Evolutionary conservation across 2,888 invertebrate genomes (phyloP).

Genomic region (Orchesella flavescens): DNA sequence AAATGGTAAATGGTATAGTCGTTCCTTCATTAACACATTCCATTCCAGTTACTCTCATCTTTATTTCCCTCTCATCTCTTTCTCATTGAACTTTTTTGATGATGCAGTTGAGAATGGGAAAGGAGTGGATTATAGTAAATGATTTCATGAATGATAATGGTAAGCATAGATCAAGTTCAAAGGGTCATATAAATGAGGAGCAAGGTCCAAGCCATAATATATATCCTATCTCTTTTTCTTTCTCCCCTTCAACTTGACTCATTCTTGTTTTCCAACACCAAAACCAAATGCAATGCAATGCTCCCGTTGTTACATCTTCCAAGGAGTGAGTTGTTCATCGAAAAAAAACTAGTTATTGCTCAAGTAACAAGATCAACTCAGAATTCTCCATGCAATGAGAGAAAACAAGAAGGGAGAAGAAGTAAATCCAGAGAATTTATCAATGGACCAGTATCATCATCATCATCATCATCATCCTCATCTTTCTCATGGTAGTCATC

Average conservation of each 20-base stretch:
- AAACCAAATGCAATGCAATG: neutral
- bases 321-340: slow-evolving; percentile 18
- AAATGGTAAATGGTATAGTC: neutral
- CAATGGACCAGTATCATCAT: slow-evolving; percentile 59
- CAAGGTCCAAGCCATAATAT: slow-evolving; percentile 46
- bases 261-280: slow-evolving; percentile 33
- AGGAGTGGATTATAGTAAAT: slow-evolving; percentile 13
- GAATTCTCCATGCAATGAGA: slow-evolving; percentile 22
- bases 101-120: slow-evolving; percentile 29
- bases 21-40: slow-evolving; percentile 47
- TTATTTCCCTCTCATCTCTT: slow-evolving; percentile 31
- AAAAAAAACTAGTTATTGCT: slow-evolving; percentile 54
- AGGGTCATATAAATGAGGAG: slow-evolving; percentile 59
- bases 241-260: slow-evolving; percentile 38
- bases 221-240: slow-evolving; percentile 32
- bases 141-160: slow-evolving; percentile 63
- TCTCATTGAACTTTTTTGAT: neutral
- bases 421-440: slow-evolving; percentile 51
- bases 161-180: slow-evolving; percentile 60
- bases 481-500: slow-evolving; percentile 14
- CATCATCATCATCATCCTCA: slow-evolving; percentile 55
- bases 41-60: neutral
- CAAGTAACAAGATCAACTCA: slow-evolving; percentile 49
- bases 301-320: neutral
- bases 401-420: slow-evolving; percentile 17